A percentile compares a stretch with the other conserved stretches of the same genome.
Evolutionary conservation across 2,113 vertebrate species (phyloP).

Genomic region (Calyptommatus sinebrachiatus): DNA sequence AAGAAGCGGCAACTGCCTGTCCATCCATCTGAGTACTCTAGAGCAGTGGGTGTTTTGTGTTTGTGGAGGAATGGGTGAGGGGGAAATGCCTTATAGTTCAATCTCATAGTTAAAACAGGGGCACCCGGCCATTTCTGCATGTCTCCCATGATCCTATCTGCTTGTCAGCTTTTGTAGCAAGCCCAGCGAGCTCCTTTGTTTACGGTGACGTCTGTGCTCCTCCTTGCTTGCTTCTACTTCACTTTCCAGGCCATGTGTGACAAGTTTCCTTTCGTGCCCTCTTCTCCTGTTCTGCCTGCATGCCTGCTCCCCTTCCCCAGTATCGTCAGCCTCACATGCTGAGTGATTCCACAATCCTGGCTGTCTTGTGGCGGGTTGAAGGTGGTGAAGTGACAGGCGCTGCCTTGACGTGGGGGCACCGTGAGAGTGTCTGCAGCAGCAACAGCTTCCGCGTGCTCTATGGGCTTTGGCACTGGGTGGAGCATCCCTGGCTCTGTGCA

Average conservation of each 20-base stretch:
- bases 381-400: conserved; percentile 45
- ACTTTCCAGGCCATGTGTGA: conserved; percentile 15
- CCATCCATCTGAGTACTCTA: background rate
- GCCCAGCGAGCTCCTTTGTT: no score
- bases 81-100: background rate
- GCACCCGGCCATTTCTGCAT: no score
- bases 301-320: background rate
- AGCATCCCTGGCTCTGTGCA: conserved; percentile 17
- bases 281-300: background rate
- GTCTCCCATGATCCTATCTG: no score
- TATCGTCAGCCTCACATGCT: conserved; percentile 15
- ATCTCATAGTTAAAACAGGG: no score
- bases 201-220: no score
- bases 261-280: background rate
- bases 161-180: no score
- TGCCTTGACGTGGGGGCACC: conserved; percentile 23
- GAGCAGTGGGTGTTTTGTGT: background rate
- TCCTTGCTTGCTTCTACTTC: no score
- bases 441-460: conserved; percentile 36
- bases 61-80: no score
- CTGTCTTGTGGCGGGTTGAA: conserved; percentile 41
- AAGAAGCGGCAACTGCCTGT: background rate
- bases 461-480: conserved; percentile 41
- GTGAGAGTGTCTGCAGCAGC: conserved; percentile 6
- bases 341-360: conserved; percentile 30